Base-by-base conservation (phyloP, 2,888 invertebrate species). In the Gandaritis pyraliata region DNA sequence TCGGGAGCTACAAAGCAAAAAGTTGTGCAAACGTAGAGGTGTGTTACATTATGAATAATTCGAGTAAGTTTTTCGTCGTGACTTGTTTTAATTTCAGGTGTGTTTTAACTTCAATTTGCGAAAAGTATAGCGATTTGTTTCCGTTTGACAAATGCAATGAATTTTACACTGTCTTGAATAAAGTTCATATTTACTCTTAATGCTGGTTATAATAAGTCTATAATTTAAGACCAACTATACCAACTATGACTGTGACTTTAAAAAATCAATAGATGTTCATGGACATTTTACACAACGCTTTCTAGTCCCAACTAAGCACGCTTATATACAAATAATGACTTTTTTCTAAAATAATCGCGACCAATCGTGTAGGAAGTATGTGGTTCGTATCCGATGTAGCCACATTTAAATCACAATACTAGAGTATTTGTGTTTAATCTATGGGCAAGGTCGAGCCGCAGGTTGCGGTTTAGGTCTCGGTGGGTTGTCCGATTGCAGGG, bases 1-100 rank as follows among this genome's bases (percentile, higher is more conserved):
- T 65, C 60, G 57, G 38, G 49, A 54, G 23, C 53, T 47, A 64
- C 64, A 65, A 69, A 61, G 65, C 60, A 61, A 56, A 62, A 66
- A 62, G 60, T 65, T 67, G 33, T 29, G 29, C 55, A 23, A 16
- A 23, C 45, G 10, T 10, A 43, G 16, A 61, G 53, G 41, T 53
- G 52, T 60, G 54, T 39, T 46, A 58, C 58, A 58, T 55, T 55
- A 49, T 58, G 55, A 63, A 64, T 56, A 55, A 59, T 59, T 51
- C 47, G 16, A 36, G 33, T 12, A 30, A 55, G 60, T 56, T 56
- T 56, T 45, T 33, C 11, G 8, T 16, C 12, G n/a, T 33, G 33
- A n/a, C 18, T 43, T 43, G 16, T 43, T 43, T 16, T 11, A 10
- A 43, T 16, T 43, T 43, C 15, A 13, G 29, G 30, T 11, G n/a